Evolutionary conservation across 2,888 invertebrate genomes (phyloP).

Genomic region (Lithosia quadra): DNA sequence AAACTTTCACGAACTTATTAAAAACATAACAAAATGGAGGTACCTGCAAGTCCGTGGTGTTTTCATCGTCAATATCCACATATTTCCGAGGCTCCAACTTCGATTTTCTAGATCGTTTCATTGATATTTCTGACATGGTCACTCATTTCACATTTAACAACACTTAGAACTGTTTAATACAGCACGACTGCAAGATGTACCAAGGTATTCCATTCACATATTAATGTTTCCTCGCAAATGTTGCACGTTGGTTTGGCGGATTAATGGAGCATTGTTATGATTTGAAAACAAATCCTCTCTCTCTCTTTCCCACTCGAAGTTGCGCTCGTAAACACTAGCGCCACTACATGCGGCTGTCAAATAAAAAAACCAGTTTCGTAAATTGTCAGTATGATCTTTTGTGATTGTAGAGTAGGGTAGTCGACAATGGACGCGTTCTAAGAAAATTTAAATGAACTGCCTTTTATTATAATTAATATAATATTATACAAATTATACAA

Average conservation of each 20-base stretch:
- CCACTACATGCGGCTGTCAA: neutral
- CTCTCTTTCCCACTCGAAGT: neutral
- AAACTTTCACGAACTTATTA: constrained; percentile 26
- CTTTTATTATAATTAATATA: neutral
- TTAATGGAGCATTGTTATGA: neutral
- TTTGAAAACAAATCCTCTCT: neutral
- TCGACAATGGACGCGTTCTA: constrained; percentile 12
- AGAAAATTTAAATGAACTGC: neutral
- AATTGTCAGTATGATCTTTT: neutral
- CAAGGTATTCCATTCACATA: neutral
- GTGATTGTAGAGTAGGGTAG: constrained; percentile 13
- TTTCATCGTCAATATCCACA: constrained; percentile 29
- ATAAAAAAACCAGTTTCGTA: neutral
- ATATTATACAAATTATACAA: too few species aligned
- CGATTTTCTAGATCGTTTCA: constrained; percentile 57
- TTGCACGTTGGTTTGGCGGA: neutral
- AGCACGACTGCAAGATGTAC: neutral
- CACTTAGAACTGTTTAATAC: constrained; percentile 5
- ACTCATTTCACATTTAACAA: constrained; percentile 21
- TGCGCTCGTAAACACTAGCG: neutral
- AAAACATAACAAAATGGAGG: constrained; percentile 45
- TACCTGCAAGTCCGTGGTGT: constrained; percentile 38
- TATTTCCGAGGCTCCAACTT: constrained; percentile 57
- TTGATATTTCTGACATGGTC: constrained; percentile 34
- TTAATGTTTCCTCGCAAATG: neutral